Base-by-base conservation (phyloP, 2,113 vertebrate genomes). In the Urocynchramus pylzowi region DNA sequence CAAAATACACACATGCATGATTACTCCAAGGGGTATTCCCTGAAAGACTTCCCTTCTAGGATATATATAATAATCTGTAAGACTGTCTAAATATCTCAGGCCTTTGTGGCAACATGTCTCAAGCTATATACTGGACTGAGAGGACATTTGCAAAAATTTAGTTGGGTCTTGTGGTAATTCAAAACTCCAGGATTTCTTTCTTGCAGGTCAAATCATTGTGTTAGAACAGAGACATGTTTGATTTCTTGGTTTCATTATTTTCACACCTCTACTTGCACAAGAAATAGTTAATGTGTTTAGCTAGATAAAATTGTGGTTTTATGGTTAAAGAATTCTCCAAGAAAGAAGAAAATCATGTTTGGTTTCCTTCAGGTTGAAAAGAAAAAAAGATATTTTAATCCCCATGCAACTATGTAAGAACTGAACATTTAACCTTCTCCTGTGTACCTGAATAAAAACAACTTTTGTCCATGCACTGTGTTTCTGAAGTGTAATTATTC, bases 1-100 rank as follows among this genome's bases (percentile, higher is more conserved):
- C 30, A 54, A 31, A 41, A 31, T 21, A 57, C 3, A 3, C 5
- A 1, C 1, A 0, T 13, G 4, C 4, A 28, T 42, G 33, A 75
- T 21, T 75, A 31, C 8, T 45, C 28, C 37, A 70, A 52, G n/a
- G n/a, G 22, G 9, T 53, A 14, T 56, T 65, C 81, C 41, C 12
- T 57, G 14, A 47, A 64, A 69, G 23, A 33, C 4, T 52, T 35
- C 35, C 64, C 13, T 42, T 52, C n/a, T 82, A 30, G 9, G 11
- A 57, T 35, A 61, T 42, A 37, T 33, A 65, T 33, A 27, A 57
- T 44, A 4, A 74, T 16, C 6, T 19, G 41, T 65, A 81, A 47
- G 6, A 33, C 6, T 47, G 2, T 37, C 14, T 60, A 56, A 65
- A 61, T 47, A 56, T 53, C 42, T 78, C 28, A 60, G 14, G 21